Evolutionary conservation across 2,888 invertebrate species (phyloP).

Genomic region (Mimachlamys varia): DNA sequence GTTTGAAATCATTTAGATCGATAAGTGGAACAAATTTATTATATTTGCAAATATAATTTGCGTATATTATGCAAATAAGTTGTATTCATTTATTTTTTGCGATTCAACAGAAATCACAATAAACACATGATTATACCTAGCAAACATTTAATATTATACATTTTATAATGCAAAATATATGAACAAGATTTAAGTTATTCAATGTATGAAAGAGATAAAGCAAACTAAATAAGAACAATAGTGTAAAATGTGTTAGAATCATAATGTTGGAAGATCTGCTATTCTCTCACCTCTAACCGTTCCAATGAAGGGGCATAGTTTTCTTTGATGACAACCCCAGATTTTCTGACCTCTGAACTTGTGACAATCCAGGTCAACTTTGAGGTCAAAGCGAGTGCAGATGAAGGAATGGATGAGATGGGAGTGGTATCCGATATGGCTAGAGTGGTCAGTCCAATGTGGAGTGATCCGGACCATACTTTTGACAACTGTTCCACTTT

Average conservation of each 20-base stretch:
- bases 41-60: too few relatives aligned
- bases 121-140: too few relatives aligned
- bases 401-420: slow-evolving; percentile 80
- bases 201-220: too few relatives aligned
- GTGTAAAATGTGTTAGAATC: not conserved
- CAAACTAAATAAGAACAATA: not conserved
- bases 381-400: slow-evolving; percentile 73
- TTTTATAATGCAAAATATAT: too few relatives aligned
- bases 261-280: not conserved
- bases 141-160: too few relatives aligned
- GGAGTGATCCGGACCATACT: slow-evolving; percentile 95
- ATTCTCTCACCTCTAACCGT: slow-evolving; percentile 86
- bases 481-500: slow-evolving; percentile 93
- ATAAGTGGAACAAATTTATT: too few relatives aligned
- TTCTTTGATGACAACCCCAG: slow-evolving; percentile 86
- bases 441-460: slow-evolving; percentile 94
- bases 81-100: too few relatives aligned
- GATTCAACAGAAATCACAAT: too few relatives aligned
- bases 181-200: too few relatives aligned
- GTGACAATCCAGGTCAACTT: slow-evolving; percentile 79
- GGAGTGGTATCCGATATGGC: slow-evolving; percentile 85
- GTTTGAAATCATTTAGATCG: too few relatives aligned
- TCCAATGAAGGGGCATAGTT: slow-evolving; percentile 90
- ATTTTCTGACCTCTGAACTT: slow-evolving; percentile 88
- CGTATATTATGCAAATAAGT: too few relatives aligned